phyloP scores from a whole-genome alignment of 2,113 vertebrate species.

The Amblyopsis rosae region DNA sequence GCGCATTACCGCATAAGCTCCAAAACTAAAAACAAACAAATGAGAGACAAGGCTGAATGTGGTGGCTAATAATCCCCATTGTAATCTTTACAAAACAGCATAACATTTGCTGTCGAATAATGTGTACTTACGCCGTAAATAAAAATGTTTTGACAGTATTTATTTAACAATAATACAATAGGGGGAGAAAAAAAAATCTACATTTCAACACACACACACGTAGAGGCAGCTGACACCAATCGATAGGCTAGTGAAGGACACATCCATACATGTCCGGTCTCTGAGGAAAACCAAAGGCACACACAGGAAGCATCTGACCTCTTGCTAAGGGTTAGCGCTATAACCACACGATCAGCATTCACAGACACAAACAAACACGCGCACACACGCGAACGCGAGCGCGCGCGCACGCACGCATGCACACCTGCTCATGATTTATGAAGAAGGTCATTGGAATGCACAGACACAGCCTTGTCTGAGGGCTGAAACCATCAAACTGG shows the following conservation, averaged over 20 bases:
- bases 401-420: conserved; percentile 7
- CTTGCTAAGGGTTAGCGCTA: conserved; percentile 40
- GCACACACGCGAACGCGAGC: neutral
- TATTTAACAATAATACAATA: no score
- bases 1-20: conserved; percentile 96
- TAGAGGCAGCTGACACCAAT: neutral
- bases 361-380: conserved; percentile 44
- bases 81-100: conserved; percentile 53
- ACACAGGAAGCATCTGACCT: neutral
- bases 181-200: conserved; percentile 18
- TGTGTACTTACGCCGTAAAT: no score
- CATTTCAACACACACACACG: conserved; percentile 3
- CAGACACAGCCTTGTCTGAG: conserved; percentile 54
- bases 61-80: conserved; percentile 58
- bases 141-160: no score
- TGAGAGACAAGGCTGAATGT: conserved; percentile 8
- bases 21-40: conserved; percentile 87
- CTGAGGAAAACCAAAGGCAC: neutral
- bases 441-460: conserved; percentile 74
- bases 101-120: conserved; percentile 24
- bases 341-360: conserved; percentile 68
- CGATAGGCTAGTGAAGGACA: no score
- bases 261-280: neutral
- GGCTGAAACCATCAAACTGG: conserved; percentile 61
- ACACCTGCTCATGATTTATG: conserved; percentile 58